Base-by-base conservation (phyloP, 2,888 invertebrate species). In the Koerneria pararmatus region DNA sequence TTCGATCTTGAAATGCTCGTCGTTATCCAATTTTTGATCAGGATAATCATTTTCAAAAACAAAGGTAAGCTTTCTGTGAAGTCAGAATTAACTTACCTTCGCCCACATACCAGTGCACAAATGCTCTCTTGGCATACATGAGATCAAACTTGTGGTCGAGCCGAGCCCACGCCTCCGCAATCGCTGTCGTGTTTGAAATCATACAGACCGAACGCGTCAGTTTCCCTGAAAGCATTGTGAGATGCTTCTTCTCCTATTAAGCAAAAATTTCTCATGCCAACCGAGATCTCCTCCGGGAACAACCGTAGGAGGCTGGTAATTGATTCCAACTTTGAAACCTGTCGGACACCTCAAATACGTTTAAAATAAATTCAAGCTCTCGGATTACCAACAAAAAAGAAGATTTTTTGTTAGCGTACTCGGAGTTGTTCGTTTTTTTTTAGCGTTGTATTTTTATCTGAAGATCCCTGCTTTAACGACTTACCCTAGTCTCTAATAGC, bases 251-350 rank as follows among this genome's bases (percentile, higher is more conserved):
- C 11, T 41, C n/a, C 11, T 41, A 41, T 41, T n/a, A 41, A 15
- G 11, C 46, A 41, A n/a, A 11, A 41, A 41, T 41, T n/a, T 41
- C 46, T 11, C 46, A 15, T 11, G n/a, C 46, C 6, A 31, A 56
- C 65, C 84, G 67, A 92, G 90, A 74, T 93, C 93, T 51, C 92
- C 93, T n/a, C 92, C 92, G 22, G 93, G 93, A 63, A 93, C 93
- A 34, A 92, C 92, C 1, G 88, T 87, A 0, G 92, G 68, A 29
- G 70, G 70, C 53, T 68, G 69, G 65, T 69, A 69, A 61, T 67
- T 67, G 65, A 69, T 67, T 64, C 67, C 69, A 49, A 71, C 70
- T 54, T 69, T 69, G 67, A 69, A 69, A 35, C 69, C 69, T 22
- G 67, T 67, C 6, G 69, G 69, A 65, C 67, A 67, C 69, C 69